A percentile compares a stretch with the other conserved stretches of the same genome.
These are phyloP conservation scores for Drepana arcuata DNA, from an alignment of 1,140 invertebrate species.

Conservation along the genomic window DNA sequence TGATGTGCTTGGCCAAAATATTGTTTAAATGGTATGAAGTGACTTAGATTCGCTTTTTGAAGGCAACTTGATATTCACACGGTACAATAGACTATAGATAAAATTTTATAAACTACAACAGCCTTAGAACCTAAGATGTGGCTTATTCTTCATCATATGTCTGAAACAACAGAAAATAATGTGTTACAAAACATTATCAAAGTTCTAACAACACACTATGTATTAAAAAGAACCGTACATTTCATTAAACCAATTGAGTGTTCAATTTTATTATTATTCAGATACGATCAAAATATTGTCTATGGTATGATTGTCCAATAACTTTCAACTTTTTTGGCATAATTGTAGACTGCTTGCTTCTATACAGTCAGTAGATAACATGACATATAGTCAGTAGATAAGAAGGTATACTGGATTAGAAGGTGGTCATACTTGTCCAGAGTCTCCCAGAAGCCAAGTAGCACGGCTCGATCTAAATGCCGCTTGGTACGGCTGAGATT, in stretches of 20 bases:
- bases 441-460: constrained; percentile 98
- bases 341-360: no score
- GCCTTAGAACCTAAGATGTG: constrained; percentile 88
- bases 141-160: constrained; percentile 93
- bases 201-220: no score
- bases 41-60: constrained; percentile 43
- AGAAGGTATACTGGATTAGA: no score
- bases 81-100: constrained; percentile 40
- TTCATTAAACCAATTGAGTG: no score
- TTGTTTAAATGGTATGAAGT: constrained; percentile 48
- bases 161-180: constrained; percentile 75
- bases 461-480: constrained; percentile 95
- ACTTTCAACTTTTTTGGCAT: no score
- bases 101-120: constrained; percentile 36
- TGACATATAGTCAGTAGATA: no score
- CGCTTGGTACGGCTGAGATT: constrained; percentile 93
- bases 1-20: constrained; percentile 39
- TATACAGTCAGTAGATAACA: no score
- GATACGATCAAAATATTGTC: no score
- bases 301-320: no score
- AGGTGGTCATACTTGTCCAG: constrained; percentile 95
- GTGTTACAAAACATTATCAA: no score
- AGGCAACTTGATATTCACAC: constrained; percentile 42
- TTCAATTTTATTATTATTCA: no score
- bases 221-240: no score